Evolutionary conservation across 2,888 invertebrate genomes (phyloP).

Genomic region (Anoplius nigerrimus): DNA sequence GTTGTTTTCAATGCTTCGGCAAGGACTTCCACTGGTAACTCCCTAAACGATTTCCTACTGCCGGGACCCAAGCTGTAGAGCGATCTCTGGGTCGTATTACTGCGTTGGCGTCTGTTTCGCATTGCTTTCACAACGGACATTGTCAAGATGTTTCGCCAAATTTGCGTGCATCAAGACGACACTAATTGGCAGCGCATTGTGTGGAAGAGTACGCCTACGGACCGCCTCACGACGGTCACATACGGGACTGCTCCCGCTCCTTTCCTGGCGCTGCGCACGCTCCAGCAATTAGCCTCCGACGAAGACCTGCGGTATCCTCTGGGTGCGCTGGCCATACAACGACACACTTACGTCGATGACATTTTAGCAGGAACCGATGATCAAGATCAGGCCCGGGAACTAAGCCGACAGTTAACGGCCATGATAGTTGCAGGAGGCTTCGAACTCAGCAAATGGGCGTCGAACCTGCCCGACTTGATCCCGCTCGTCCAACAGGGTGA

Average conservation of each 20-base stretch:
- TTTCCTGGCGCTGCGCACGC: neutral
- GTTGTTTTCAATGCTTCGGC: slow-evolving; percentile 11
- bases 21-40: neutral
- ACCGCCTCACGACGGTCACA: neutral
- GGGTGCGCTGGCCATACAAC: neutral
- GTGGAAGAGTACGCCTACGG: neutral
- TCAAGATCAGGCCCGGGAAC: neutral
- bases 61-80: neutral
- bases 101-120: neutral
- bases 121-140: neutral
- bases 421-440: neutral
- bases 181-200: neutral
- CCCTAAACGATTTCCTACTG: neutral
- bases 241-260: neutral
- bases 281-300: neutral
- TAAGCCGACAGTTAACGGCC: neutral
- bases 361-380: neutral
- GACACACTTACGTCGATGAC: slow-evolving; percentile 7
- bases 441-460: slow-evolving; percentile 14
- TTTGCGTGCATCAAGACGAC: neutral
- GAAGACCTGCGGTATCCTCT: neutral
- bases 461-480: too few species aligned
- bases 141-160: neutral
- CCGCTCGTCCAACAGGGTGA: too few species aligned
- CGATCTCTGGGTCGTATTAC: too few species aligned